Conservation (phyloP, 2,797 vertebrate species). For the Erithacus rubecula region DNA sequence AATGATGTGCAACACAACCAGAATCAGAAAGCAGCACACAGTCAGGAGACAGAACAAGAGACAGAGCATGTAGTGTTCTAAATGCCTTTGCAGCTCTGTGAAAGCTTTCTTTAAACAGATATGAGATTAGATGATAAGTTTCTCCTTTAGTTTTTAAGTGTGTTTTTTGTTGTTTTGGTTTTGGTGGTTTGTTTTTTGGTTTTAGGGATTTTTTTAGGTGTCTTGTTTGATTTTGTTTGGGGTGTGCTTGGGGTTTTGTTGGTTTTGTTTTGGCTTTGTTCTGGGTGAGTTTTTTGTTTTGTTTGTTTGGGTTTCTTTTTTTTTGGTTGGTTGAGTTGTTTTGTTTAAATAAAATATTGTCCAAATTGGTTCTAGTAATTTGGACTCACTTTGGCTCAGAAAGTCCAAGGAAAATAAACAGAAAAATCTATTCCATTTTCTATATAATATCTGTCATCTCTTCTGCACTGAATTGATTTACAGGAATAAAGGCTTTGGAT, state of each 20-base stretch:
- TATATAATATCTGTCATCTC: neutral
- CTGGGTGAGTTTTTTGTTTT: neutral
- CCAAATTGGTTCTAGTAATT: neutral
- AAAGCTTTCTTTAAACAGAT: neutral
- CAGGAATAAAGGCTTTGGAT: neutral
- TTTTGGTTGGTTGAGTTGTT: neutral
- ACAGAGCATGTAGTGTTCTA: neutral
- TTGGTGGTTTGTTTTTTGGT: neutral
- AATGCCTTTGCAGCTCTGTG: neutral
- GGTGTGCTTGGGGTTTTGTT: neutral
- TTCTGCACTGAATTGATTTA: neutral
- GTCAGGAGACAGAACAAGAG: neutral
- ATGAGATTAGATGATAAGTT: neutral
- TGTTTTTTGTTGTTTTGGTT: neutral
- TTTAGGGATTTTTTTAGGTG: neutral
- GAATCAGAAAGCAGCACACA: neutral
- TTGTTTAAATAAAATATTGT: neutral
- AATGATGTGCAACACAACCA: neutral
- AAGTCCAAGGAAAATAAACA: neutral
- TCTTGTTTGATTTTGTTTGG: neutral
- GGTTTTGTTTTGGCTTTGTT: neutral
- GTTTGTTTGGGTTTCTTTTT: neutral
- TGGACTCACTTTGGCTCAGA: neutral
- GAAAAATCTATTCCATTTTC: neutral
- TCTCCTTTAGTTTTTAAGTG: neutral